Evolutionary conservation across 2,888 invertebrate species (phyloP), one percentile per base, ranked within the genome.

Genomic region (Eupithecia exiguata): DNA sequence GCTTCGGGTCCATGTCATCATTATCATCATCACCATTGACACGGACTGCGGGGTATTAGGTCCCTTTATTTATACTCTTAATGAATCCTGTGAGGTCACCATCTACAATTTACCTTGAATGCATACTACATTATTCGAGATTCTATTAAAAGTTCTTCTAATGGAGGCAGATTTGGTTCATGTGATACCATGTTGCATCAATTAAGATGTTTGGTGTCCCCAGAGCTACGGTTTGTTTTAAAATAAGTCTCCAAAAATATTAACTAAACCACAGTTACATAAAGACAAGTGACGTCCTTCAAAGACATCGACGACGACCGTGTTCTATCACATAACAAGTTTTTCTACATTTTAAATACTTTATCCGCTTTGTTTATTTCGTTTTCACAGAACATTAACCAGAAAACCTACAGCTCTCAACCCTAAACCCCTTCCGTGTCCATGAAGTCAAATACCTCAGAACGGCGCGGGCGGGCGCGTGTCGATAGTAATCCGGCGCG

Each of bases 401-500:
- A 35, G 18, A 62, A 62, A 62, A 62, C 21, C 62, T 35, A 62
- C 30, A 35, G 35, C 18, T 18, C 12, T 62, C 30, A 35, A 30
- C 30, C 35, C 12, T 40, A 66, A 40, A 66, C 38, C 40, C 66
- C 21, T 66, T 38, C 38, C 36, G 40, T 35, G 35, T 25, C 58
- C 58, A 58, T 58, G 58, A 58, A 58, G 58, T 58, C 58, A 25
- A 58, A 58, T 58, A 58, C 66, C 21, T 66, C 36, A 63, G 38
- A 25, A 14, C 10, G 65, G 38, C 66, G 25, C 61, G 40, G 43
- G 43, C 63, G 21, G 62, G 21, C 36, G 66, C 66, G 61, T 43
- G 70, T 67, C 81, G 75, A 81, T 81, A 79, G 80, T 78, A 78
- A 79, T 79, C 80, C 77, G 77, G 74, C 71, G 43, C 71, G 76